Percentiles rank a stretch among this genome's conserved stretches.
Conservation (phyloP, 2,113 vertebrate genomes). For the Fulica atra region DNA sequence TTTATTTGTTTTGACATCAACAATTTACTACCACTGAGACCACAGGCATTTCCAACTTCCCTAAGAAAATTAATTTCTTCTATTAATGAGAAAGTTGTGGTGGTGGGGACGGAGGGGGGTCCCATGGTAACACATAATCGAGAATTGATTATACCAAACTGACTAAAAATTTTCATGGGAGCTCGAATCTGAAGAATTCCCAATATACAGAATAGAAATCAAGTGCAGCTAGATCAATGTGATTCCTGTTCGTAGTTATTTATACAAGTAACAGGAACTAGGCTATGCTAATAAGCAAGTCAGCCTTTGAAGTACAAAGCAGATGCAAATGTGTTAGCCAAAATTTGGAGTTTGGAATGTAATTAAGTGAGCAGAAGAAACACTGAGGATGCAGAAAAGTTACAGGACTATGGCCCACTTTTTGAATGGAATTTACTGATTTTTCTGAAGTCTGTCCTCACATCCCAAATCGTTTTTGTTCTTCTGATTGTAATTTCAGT, state of each 20-base stretch:
- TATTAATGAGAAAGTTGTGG: neutral
- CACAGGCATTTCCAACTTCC: neutral
- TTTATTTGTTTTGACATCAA: neutral
- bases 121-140: neutral
- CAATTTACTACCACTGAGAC: neutral
- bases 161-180: neutral
- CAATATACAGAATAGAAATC: slow-evolving; percentile 27
- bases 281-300: slow-evolving; percentile 60
- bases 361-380: slow-evolving; percentile 55
- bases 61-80: neutral
- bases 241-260: slow-evolving; percentile 45
- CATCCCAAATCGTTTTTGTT: neutral
- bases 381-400: slow-evolving; percentile 45
- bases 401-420: neutral
- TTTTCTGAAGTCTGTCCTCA: neutral
- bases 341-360: slow-evolving; percentile 44
- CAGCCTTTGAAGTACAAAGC: slow-evolving; percentile 69
- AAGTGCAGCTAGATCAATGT: slow-evolving; percentile 13
- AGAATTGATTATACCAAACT: neutral
- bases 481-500: neutral
- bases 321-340: slow-evolving; percentile 51
- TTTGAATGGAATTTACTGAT: neutral
- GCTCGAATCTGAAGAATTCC: slow-evolving; percentile 31
- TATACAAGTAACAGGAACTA: slow-evolving; percentile 65
- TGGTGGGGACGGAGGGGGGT: no score